These are phyloP conservation scores for Crocuta crocuta DNA, from an alignment of 2,113 vertebrate genomes.

Conservation along the genomic window DNA sequence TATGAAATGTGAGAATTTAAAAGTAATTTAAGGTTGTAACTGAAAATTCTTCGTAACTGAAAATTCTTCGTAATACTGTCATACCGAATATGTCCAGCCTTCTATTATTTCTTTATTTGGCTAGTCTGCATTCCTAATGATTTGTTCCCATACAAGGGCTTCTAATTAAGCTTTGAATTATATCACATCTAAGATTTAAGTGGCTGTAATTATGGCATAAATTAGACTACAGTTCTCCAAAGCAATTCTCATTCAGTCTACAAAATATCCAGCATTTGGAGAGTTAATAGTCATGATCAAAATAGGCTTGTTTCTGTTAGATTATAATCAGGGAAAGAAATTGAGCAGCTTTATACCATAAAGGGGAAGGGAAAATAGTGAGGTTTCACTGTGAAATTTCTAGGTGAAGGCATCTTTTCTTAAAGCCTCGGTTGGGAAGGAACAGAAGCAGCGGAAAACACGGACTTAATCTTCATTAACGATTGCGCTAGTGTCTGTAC, in stretches of 20 bases:
- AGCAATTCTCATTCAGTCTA: not conserved
- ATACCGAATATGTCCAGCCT: not conserved
- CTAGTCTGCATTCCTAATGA: slow-evolving; percentile 1
- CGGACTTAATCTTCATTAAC: not conserved
- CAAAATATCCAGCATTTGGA: not conserved
- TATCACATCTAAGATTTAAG: slow-evolving; percentile 37
- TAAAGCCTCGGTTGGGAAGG: not conserved
- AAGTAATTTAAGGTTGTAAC: slow-evolving; percentile 17
- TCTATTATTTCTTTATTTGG: not conserved
- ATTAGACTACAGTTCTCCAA: not conserved
- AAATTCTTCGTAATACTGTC: not conserved
- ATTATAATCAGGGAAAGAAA: slow-evolving; percentile 10
- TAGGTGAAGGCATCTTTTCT: not conserved
- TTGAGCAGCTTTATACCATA: not conserved
- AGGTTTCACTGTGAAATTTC: not conserved
- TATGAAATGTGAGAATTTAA: slow-evolving; percentile 29
- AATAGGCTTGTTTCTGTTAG: slow-evolving; percentile 14
- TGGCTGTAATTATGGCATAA: not conserved
- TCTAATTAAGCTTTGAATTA: slow-evolving; percentile 39
- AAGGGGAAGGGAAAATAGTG: not conserved
- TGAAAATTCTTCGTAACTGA: slow-evolving; percentile 5
- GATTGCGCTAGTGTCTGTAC: not conserved
- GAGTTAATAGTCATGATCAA: not conserved
- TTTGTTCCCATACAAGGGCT: not conserved
- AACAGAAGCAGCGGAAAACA: not conserved